These are phyloP conservation scores for Chelonus insularis DNA, from an alignment of 1,140 invertebrate species.

Conservation along the genomic window DNA sequence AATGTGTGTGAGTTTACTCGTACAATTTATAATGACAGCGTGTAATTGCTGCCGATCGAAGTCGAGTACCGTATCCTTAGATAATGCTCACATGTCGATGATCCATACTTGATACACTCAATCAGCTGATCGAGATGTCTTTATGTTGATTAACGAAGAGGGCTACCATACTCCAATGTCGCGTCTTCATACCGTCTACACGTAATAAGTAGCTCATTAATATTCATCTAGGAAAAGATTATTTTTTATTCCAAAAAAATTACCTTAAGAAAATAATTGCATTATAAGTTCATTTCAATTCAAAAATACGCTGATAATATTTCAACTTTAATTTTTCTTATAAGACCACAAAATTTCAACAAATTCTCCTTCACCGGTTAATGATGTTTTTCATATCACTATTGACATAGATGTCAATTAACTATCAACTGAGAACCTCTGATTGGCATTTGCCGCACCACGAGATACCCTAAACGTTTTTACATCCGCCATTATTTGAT, in stretches of 20 bases:
- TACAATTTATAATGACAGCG: background rate
- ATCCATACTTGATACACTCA: background rate
- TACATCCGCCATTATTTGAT: conserved; percentile 18
- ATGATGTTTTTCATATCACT: conserved; percentile 1
- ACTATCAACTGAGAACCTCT: conserved; percentile 7
- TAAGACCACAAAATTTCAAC: background rate
- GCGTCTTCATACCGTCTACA: conserved; percentile 6
- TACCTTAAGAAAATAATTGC: too few species aligned
- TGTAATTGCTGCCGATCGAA: conserved; percentile 8
- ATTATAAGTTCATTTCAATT: too few species aligned
- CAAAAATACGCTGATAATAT: too few species aligned
- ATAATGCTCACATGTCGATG: conserved; percentile 23
- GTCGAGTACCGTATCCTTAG: background rate
- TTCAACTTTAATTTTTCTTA: background rate
- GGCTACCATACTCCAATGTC: background rate
- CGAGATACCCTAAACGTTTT: conserved; percentile 20
- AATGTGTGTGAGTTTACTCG: background rate
- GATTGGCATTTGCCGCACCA: conserved; percentile 7
- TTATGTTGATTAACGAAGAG: background rate
- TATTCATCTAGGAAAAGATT: too few species aligned
- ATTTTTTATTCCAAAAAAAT: too few species aligned
- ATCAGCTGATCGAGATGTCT: conserved; percentile 25
- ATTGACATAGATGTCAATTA: conserved; percentile 1
- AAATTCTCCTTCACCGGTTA: conserved; percentile 1
- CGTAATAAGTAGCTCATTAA: too few species aligned